Evolutionary conservation across 2,888 invertebrate genomes (phyloP).

Genomic region (Drosophila yooni): DNA sequence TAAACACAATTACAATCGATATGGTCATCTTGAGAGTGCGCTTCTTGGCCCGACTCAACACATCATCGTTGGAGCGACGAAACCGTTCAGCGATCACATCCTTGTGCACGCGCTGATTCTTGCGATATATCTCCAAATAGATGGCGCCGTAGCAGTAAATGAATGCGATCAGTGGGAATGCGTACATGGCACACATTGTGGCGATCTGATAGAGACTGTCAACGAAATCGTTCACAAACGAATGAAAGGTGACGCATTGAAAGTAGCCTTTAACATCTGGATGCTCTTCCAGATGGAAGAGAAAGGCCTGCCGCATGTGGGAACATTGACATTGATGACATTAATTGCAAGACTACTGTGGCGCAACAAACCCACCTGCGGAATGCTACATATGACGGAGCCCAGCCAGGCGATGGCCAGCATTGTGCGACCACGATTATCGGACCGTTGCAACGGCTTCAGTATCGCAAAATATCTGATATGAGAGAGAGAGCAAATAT

Average conservation of each 20-base stretch:
- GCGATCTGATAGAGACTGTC: conserved; percentile 93
- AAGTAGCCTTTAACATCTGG: conserved; percentile 93
- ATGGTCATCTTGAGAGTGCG: conserved; percentile 97
- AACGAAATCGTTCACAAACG: conserved; percentile 89
- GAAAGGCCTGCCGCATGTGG: conserved; percentile 87
- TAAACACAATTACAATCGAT: conserved; percentile 95
- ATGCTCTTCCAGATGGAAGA: conserved; percentile 94
- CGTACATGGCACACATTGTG: conserved; percentile 95
- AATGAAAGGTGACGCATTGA: conserved; percentile 96
- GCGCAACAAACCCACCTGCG: conserved; percentile 89
- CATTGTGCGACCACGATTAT: conserved; percentile 92
- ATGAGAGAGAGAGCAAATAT: conserved; percentile 29
- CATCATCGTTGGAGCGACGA: conserved; percentile 92
- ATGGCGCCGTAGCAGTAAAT: conserved; percentile 96
- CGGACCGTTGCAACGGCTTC: conserved; percentile 91
- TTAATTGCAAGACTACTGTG: conserved; percentile 36
- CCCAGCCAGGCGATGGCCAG: conserved; percentile 92
- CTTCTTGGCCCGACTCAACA: conserved; percentile 92
- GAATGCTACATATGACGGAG: conserved; percentile 92
- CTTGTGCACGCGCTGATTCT: conserved; percentile 86
- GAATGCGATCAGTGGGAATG: conserved; percentile 93
- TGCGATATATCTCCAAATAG: conserved; percentile 92
- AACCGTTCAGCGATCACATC: conserved; percentile 87
- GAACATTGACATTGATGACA: conserved; percentile 22
- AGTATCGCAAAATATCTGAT: conserved; percentile 93